phyloP scores from a whole-genome alignment of 2,888 invertebrate species.

The Conops quadrifasciatus region DNA sequence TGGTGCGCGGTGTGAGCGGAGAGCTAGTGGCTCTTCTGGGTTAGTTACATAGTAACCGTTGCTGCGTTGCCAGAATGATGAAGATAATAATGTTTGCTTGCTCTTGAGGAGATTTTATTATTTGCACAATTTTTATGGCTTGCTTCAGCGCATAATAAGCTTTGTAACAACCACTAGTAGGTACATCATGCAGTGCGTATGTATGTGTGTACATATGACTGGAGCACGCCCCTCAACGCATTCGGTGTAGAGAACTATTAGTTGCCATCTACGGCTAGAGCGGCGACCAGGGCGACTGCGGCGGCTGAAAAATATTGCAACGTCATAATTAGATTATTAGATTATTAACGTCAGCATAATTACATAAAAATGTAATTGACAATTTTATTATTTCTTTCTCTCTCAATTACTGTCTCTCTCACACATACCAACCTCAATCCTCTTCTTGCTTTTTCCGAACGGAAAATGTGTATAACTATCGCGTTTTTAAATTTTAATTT shows the following conservation, averaged over 20 bases:
- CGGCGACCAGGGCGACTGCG: not conserved
- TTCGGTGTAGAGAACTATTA: conserved; percentile 16
- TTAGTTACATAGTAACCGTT: too few relatives aligned
- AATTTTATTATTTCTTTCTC: too few relatives aligned
- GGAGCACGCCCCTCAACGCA: not conserved
- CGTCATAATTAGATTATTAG: conserved; percentile 35
- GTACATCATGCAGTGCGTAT: too few relatives aligned
- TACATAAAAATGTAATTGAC: too few relatives aligned
- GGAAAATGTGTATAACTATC: too few relatives aligned
- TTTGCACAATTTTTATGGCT: conserved; percentile 3
- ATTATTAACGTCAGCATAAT: too few relatives aligned
- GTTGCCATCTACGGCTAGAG: conserved; percentile 7
- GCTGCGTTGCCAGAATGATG: too few relatives aligned
- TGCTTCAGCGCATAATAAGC: conserved; percentile 2
- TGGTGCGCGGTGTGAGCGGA: not conserved
- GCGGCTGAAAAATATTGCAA: conserved; percentile 23
- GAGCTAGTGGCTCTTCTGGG: not conserved
- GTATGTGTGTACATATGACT: not conserved
- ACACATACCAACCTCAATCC: not conserved
- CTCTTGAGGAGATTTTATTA: conserved; percentile 1
- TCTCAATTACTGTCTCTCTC: not conserved
- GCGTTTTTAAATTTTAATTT: too few relatives aligned
- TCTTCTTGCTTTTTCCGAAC: too few relatives aligned
- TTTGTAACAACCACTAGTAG: not conserved
- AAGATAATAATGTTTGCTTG: not conserved